Base-by-base conservation (phyloP, 1,140 invertebrate species). In the Drosophila ogumai region DNA sequence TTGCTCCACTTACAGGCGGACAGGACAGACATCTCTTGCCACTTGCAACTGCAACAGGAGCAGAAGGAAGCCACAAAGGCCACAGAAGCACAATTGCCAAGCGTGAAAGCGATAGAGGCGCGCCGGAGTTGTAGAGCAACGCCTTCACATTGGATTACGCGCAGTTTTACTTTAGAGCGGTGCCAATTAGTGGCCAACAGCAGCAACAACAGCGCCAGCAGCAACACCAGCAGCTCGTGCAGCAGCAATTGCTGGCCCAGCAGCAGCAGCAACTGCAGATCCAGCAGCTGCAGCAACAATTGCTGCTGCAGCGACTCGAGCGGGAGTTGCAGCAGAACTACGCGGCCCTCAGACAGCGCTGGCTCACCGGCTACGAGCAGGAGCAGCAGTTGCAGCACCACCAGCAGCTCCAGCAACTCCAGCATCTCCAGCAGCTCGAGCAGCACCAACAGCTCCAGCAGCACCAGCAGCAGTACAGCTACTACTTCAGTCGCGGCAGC, bases 91-190 rank as follows among this genome's bases (percentile, higher is more conserved):
- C 28, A 43, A 59, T 41, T 58, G 67, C 17, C 32, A 60, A 54
- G 57, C 67, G 57, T 57, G 56, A 69, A 50, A 59, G 75, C 46
- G 50, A 60, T 65, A 60, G 75, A 66, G 60, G 84, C 57, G 71
- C 69, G 65, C 80, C 71, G 78, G 65, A 87, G 84, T 68, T 58
- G 68, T 82, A 73, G 43, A 88, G 67, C 54, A 90, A 91, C 90
- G 87, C 90, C 91, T 80, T 92, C 91, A 91, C 91, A 91, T 92
- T 92, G 91, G 91, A 92, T 92, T 92, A 91, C 91, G 91, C 90
- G 84, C 91, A 92, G 91, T 88, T 91, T 86, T 91, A 91, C 74
- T 82, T 92, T 91, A 91, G 91, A 91, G 90, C 90, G 81, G 90
- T 88, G 90, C 90, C 90, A 91, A 91, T 88, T 91, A 91, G 90